These are phyloP conservation scores for Regulus satrapa DNA, from an alignment of 2,113 vertebrate species.

Conservation along the genomic window DNA sequence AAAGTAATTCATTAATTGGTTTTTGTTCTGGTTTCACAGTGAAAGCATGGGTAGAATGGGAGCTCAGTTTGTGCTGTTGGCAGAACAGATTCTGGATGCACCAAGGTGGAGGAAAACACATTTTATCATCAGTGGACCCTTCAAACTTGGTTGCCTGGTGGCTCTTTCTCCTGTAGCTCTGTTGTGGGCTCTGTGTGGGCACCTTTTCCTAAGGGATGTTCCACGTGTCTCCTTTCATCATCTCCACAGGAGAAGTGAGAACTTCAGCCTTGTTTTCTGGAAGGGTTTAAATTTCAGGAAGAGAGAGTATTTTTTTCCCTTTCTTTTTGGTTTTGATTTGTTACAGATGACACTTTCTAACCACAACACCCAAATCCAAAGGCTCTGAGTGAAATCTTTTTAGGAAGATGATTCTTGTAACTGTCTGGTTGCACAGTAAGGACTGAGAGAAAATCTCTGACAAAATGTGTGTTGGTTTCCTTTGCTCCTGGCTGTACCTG, in stretches of 20 bases:
- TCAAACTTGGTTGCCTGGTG: not conserved
- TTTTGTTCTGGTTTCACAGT: not conserved
- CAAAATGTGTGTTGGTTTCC: not conserved
- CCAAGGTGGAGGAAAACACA: not conserved
- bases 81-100: not conserved
- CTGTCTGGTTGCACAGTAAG: rapidly evolving
- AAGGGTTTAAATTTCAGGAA: not conserved
- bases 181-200: not conserved
- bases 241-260: not conserved
- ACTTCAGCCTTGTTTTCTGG: not conserved
- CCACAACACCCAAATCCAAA: not conserved
- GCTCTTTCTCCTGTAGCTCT: not conserved
- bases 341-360: not conserved
- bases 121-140: not conserved
- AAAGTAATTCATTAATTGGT: not conserved
- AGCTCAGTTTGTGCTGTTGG: rapidly evolving
- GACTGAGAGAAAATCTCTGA: not conserved
- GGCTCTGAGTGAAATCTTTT: not conserved
- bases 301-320: not conserved
- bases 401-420: not conserved
- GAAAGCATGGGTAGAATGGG: not conserved
- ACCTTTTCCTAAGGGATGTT: not conserved
- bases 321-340: not conserved
- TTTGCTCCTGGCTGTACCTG: not conserved
- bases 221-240: not conserved